Base-by-base conservation (phyloP, 1,140 invertebrate species). In the Trachymyrmex cornetzi region DNA sequence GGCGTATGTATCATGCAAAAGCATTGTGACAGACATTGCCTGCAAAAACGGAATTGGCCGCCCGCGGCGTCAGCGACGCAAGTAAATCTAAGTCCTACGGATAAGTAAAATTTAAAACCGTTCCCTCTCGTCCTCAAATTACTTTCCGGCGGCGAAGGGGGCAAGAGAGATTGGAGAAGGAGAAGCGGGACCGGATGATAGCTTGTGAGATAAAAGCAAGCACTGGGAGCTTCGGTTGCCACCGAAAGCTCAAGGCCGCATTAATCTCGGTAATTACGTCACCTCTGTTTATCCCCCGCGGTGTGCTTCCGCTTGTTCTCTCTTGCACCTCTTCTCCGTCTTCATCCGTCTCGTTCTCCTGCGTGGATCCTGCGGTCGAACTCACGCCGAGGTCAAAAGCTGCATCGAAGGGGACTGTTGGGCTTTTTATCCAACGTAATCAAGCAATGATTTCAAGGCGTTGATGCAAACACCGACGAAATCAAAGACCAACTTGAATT, bases 261-360 rank as follows among this genome's bases (percentile, higher is more conserved):
- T 94, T 94, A 94, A 94, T 94, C 93, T 93, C 88, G 88, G 93
- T 93, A 94, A 94, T 94, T 94, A 94, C 90, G 93, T 94, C 93
- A 94, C 92, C 92, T 94, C 90, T 93, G 92, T 91, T 93, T 92
- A 93, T 91, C 69, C 88, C 91, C 89, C 88, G 77, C 82, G 71
- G 85, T 71, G 84, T 63, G 86, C 81, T 89, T 75, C 59, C 88
- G 84, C 57, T 55, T 87, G 34, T n/a, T 71, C 59, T 77, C 74
- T 63, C 63, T 59, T 24, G 14, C 61, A 44, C 24, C 22, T 12
- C 7, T 44, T 7, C 63, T 19, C 0, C 22, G 22, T 50, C 80
- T 81, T 55, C 24, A 61, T 89, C 53, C 44, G 53, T 38, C 64
- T 82, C 75, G 53, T 30, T 34, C 19, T 71, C 57, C 55, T 53